Conservation (phyloP, 2,888 invertebrate species). For the Meghimatium bilineatum region DNA sequence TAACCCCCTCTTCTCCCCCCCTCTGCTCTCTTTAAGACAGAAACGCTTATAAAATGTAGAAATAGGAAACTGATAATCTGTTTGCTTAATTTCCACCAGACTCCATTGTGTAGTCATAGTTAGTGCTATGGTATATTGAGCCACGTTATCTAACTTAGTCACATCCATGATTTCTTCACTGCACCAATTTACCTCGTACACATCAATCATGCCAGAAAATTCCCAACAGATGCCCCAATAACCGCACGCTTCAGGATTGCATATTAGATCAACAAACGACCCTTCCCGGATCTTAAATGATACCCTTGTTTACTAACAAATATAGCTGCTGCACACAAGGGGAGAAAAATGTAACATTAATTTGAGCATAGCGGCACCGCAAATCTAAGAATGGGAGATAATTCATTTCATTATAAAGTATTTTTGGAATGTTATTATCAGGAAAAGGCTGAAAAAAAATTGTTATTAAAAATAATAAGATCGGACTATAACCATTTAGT, state of each 20-base stretch:
- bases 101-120: no score
- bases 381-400: neutral
- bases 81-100: no score
- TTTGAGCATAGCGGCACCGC: neutral
- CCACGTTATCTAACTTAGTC: no score
- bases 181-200: neutral
- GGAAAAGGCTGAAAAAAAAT: no score
- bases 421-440: no score
- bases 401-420: neutral
- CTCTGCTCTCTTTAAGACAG: neutral
- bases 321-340: neutral
- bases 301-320: neutral
- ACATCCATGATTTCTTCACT: neutral
- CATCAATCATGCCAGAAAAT: neutral
- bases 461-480: no score
- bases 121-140: no score
- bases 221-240: neutral
- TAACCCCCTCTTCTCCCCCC: neutral
- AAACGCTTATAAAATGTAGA: no score
- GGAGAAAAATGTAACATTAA: neutral
- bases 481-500: no score
- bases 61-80: no score
- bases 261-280: neutral
- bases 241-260: constrained; percentile 1
- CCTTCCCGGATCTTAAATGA: neutral